Base-by-base conservation (phyloP, 2,888 invertebrate genomes). In the Chrysomela aeneicollis region DNA sequence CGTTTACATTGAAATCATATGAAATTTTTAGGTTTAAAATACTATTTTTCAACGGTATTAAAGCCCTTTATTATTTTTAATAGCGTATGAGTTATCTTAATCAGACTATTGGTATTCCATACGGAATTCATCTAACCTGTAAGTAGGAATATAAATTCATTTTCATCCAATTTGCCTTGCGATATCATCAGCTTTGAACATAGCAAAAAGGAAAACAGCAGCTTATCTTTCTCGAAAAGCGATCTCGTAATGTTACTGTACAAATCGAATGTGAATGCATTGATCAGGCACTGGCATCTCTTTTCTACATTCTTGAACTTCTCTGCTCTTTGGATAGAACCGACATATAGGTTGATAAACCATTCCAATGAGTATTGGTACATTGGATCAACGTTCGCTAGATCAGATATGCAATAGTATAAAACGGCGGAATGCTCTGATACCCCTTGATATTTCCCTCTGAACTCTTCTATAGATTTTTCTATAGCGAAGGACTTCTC, bases 341-440 rank as follows among this genome's bases (percentile, higher is more conserved):
- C 85, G 5, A 91, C 84, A 77, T 92, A 94, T 35, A 95, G 85
- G 82, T 91, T 91, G 69, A 94, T 92, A 82, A 94, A 95, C 94
- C 95, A 95, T 10, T 87, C 87, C 49, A 94, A 84, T 0, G 94
- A 94, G 82, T 92, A 95, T 81, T 94, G 94, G 82, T 94, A 95
- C 93, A 94, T 94, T 6, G 93, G 92, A 82, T 94, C 92, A 32
- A 95, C 90, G 77, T 91, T 92, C 9, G 93, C 91, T 71, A 94
- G 83, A 83, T 94, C 92, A 0, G 92, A 91, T 22, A 94, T 88
- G 72, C 92, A 92, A 79, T 94, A 93, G 81, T 93, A 94, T 51
- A 94, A 83, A 46, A 90, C 88, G 8, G 94, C 89, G 10, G 92
- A 91, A 83, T 93, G 92, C 63, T 89, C 89, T 6, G 94, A 92